Percentiles rank a stretch among this genome's conserved stretches.
phyloP scores from a whole-genome alignment of 1,140 invertebrate genomes.

The Pseudomyrmex concolor region DNA sequence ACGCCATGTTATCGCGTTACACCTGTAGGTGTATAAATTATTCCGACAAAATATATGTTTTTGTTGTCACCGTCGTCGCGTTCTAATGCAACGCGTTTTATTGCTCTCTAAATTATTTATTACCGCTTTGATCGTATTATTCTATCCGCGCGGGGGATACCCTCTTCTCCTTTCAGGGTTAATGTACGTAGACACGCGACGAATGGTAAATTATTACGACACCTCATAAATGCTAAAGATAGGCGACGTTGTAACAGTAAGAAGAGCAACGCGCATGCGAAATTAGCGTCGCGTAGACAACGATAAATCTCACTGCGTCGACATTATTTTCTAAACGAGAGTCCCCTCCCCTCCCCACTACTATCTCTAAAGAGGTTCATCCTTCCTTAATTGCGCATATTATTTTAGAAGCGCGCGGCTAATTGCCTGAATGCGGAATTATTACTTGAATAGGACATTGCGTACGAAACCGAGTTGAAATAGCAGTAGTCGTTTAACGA shows the following conservation, averaged over 20 bases:
- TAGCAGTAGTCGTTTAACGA: slow-evolving; percentile 17
- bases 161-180: not conserved
- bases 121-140: slow-evolving; percentile 37
- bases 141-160: not conserved
- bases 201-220: slow-evolving; percentile 41
- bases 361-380: slow-evolving; percentile 50
- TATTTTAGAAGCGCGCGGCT: slow-evolving; percentile 55
- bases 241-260: slow-evolving; percentile 23
- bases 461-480: slow-evolving; percentile 63
- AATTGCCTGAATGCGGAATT: slow-evolving; percentile 67
- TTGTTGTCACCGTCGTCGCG: slow-evolving; percentile 26
- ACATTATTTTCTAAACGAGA: slow-evolving; percentile 45
- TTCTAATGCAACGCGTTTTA: slow-evolving; percentile 5
- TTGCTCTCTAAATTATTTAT: slow-evolving; percentile 42
- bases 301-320: slow-evolving; percentile 29
- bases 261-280: slow-evolving; percentile 5
- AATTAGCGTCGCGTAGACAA: slow-evolving; percentile 28
- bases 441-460: slow-evolving; percentile 56
- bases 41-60: slow-evolving; percentile 31
- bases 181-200: slow-evolving; percentile 44
- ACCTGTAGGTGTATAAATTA: slow-evolving; percentile 24
- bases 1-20: slow-evolving; percentile 2
- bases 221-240: slow-evolving; percentile 45
- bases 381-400: slow-evolving; percentile 53
- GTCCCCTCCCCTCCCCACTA: not conserved